phyloP scores from a whole-genome alignment of 1,140 invertebrate genomes.

The Platyscapa corneri region DNA sequence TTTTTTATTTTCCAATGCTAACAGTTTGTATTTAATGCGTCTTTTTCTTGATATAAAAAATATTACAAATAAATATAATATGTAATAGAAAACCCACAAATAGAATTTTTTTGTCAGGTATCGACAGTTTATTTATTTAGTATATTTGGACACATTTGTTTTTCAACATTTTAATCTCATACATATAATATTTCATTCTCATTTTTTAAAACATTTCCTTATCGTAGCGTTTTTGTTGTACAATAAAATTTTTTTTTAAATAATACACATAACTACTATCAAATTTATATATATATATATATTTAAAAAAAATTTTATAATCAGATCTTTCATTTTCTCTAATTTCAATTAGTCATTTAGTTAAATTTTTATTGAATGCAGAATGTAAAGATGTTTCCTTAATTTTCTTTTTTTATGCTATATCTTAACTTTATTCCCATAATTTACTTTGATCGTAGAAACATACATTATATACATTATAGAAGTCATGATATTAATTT shows the following conservation, averaged over 20 bases:
- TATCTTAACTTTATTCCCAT: background rate
- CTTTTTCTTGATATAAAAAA: too few species aligned
- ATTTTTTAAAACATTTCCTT: too few species aligned
- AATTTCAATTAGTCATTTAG: background rate
- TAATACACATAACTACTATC: too few species aligned
- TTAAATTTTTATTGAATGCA: conserved; percentile 64
- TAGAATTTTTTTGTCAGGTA: conserved; percentile 51
- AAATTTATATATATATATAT: too few species aligned
- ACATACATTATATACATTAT: conserved; percentile 22
- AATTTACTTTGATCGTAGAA: too few species aligned
- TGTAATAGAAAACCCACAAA: conserved; percentile 41
- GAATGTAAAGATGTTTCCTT: conserved; percentile 61
- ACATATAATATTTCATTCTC: conserved; percentile 11
- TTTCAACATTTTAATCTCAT: conserved; percentile 53
- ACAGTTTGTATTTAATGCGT: too few species aligned
- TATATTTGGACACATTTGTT: conserved; percentile 53
- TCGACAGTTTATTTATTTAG: conserved; percentile 59
- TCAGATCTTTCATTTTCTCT: background rate
- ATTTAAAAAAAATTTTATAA: conserved; percentile 1
- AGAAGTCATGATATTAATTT: conserved; percentile 24
- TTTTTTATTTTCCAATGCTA: too few species aligned
- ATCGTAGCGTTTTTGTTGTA: background rate
- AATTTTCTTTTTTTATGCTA: conserved; percentile 57
- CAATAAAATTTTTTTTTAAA: background rate
- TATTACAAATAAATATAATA: background rate